Conservation (phyloP, 2,797 vertebrate genomes). For the Yasuhikotakia modesta region DNA sequence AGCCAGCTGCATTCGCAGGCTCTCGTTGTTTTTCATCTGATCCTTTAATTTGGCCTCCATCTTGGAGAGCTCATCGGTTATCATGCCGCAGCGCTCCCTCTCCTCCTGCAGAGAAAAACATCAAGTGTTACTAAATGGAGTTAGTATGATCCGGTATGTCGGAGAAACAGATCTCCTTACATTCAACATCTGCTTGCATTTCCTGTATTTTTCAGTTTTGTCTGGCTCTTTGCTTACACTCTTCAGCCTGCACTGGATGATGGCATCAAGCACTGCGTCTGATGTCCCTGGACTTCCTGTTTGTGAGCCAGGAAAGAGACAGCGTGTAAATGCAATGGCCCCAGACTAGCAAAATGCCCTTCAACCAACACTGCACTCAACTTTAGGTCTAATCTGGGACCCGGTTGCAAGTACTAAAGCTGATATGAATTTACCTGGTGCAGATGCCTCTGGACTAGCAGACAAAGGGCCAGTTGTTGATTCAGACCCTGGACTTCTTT, state of each 20-base stretch:
- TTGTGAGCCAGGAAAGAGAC: not conserved
- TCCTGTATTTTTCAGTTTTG: conserved; percentile 92
- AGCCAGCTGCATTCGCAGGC: conserved; percentile 85
- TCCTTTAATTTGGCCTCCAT: conserved; percentile 94
- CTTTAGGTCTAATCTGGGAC: not conserved
- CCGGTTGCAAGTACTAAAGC: not conserved
- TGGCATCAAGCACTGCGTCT: conserved; percentile 84
- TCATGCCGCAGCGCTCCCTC: conserved; percentile 87
- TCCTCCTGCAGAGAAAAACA: conserved; percentile 80
- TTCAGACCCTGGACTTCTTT: conserved; percentile 79
- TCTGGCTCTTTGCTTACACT: conserved; percentile 91
- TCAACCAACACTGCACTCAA: not conserved
- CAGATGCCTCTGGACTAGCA: conserved; percentile 75
- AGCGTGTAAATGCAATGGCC: not conserved
- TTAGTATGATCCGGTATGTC: not conserved
- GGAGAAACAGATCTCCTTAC: conserved; percentile 73
- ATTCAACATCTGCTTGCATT: conserved; percentile 90
- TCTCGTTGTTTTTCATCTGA: conserved; percentile 88
- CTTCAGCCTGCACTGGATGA: conserved; percentile 89
- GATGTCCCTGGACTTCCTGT: conserved; percentile 82
- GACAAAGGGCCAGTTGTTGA: conserved; percentile 75
- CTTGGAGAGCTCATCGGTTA: conserved; percentile 91
- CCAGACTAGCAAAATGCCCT: not conserved
- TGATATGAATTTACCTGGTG: conserved; percentile 80
- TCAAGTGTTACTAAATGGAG: not conserved